Percentiles rank a stretch among this genome's conserved stretches.
phyloP scores from a whole-genome alignment of 1,140 invertebrate genomes.

The Drosophila melanica region DNA sequence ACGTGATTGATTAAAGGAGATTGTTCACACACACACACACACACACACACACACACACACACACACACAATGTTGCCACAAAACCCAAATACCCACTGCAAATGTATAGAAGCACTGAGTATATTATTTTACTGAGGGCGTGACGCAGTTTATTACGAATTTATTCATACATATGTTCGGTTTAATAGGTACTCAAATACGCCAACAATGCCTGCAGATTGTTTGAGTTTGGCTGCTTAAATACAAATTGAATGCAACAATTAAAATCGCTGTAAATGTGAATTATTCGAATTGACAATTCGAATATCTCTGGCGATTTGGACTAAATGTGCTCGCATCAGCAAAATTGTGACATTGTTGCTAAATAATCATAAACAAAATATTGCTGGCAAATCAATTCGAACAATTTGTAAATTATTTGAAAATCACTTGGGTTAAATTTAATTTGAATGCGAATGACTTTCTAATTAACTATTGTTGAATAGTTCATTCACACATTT shows the following conservation, averaged over 20 bases:
- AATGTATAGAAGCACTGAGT: too few relatives aligned
- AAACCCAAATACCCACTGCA: too few relatives aligned
- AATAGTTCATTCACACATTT: background rate
- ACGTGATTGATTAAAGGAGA: too few relatives aligned
- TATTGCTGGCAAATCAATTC: background rate
- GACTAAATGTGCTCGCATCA: slow-evolving; percentile 2
- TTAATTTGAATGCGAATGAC: slow-evolving; percentile 23
- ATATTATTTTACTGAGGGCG: background rate
- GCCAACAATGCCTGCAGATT: slow-evolving; percentile 9
- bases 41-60: too few relatives aligned
- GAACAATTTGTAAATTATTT: slow-evolving; percentile 21
- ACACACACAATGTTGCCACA: too few relatives aligned
- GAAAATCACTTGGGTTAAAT: slow-evolving; percentile 12
- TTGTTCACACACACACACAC: too few relatives aligned
- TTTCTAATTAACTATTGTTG: slow-evolving; percentile 19
- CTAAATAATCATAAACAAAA: slow-evolving; percentile 6
- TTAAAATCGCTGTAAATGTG: slow-evolving; percentile 17
- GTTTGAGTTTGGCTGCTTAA: background rate
- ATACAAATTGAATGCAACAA: slow-evolving; percentile 2
- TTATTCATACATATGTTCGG: slow-evolving; percentile 9
- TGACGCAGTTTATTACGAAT: background rate
- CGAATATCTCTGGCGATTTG: background rate
- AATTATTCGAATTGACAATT: slow-evolving; percentile 11
- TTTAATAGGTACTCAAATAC: slow-evolving; percentile 12
- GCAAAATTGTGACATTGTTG: slow-evolving; percentile 5